A percentile compares a stretch with the other conserved stretches of the same genome.
Evolutionary conservation across 2,113 vertebrate species (phyloP).

Genomic region (Oncorhynchus kisutch): DNA sequence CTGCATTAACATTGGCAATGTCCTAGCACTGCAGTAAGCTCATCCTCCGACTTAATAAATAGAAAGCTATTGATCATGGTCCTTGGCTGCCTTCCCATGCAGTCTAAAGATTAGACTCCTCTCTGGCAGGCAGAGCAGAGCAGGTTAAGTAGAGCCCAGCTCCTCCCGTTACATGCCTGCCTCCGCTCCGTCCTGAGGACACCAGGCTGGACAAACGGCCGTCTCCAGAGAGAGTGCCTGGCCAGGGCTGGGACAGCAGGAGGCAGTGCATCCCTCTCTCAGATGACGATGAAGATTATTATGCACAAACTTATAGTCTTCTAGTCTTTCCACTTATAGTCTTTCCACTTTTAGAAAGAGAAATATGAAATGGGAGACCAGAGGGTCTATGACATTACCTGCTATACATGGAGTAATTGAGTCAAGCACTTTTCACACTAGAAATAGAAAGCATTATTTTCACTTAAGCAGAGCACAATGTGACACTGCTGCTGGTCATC

Average conservation of each 20-base stretch:
- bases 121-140: constrained; percentile 56
- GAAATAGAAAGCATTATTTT: constrained; percentile 4
- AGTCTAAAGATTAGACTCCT: constrained; percentile 65
- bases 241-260: neutral
- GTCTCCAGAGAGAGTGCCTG: constrained; percentile 20
- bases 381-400: too few species aligned
- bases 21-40: constrained; percentile 64
- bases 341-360: too few species aligned
- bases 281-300: neutral
- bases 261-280: neutral
- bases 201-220: constrained; percentile 15
- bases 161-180: constrained; percentile 58
- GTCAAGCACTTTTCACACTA: neutral
- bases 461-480: constrained; percentile 15
- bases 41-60: constrained; percentile 72
- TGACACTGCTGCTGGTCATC: constrained; percentile 13
- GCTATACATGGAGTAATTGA: neutral
- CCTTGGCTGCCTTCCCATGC: constrained; percentile 61
- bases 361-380: too few species aligned
- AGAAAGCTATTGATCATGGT: constrained; percentile 71
- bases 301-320: neutral
- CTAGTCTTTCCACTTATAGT: too few species aligned
- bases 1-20: constrained; percentile 64
- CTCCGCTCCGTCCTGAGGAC: constrained; percentile 49
- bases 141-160: constrained; percentile 39